Percentiles rank a stretch among this genome's conserved stretches.
These are phyloP conservation scores for Neolamprologus fasciatus DNA, from an alignment of 2,113 vertebrate species.

Conservation along the genomic window DNA sequence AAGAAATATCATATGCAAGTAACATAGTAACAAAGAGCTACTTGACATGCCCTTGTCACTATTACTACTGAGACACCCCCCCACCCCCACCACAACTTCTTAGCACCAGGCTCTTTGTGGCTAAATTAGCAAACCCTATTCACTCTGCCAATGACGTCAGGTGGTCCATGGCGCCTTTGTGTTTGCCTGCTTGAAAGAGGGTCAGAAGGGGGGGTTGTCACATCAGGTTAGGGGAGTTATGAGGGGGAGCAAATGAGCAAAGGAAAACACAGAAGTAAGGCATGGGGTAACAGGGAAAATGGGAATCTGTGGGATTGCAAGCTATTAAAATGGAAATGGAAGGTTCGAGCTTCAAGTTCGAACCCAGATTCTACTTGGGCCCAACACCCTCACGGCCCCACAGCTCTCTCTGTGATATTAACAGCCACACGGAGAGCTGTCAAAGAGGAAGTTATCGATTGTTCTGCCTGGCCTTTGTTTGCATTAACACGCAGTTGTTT, in stretches of 20 bases:
- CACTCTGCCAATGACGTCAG: conserved; percentile 43
- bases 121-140: conserved; percentile 15
- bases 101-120: background rate
- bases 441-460: conserved; percentile 42
- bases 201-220: conserved; percentile 18
- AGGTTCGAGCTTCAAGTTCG: background rate
- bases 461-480: conserved; percentile 33
- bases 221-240: conserved; percentile 26
- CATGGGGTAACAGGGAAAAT: background rate
- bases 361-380: background rate
- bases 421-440: conserved; percentile 16
- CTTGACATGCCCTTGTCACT: background rate
- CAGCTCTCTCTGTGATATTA: background rate
- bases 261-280: conserved; percentile 2
- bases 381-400: background rate
- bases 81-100: background rate
- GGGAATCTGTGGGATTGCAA: background rate
- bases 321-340: background rate
- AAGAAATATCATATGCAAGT: conserved; percentile 9
- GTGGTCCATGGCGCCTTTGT: conserved; percentile 37
- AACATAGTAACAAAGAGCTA: conserved; percentile 41
- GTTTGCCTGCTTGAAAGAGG: conserved; percentile 23
- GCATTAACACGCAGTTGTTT: conserved; percentile 34
- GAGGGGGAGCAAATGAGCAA: conserved; percentile 3
- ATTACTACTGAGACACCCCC: background rate